Conservation (phyloP, 2,113 vertebrate genomes). For the Mandrillus leucophaeus region DNA sequence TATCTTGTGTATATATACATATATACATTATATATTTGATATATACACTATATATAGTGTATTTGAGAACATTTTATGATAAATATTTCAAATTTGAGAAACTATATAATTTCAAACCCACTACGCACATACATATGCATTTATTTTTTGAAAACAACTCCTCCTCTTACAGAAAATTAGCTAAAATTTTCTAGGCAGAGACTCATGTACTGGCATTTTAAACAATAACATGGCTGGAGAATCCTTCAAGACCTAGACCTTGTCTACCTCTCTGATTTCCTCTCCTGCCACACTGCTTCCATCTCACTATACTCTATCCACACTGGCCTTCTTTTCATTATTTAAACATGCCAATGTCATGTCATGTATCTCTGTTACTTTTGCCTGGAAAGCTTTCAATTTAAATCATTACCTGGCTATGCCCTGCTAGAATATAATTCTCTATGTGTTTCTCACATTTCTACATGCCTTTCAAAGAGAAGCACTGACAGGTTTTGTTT, state of each 20-base stretch:
- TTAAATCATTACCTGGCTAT: neutral
- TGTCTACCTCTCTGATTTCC: neutral
- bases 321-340: neutral
- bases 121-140: neutral
- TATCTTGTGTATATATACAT: neutral
- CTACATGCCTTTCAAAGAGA: neutral
- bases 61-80: too few species aligned
- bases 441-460: neutral
- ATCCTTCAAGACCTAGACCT: neutral
- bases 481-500: neutral
- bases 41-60: neutral
- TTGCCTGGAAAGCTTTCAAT: neutral
- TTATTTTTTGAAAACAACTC: neutral
- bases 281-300: neutral
- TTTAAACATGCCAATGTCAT: neutral
- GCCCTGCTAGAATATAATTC: neutral
- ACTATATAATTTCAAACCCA: constrained; percentile 12
- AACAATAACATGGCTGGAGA: neutral
- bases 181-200: neutral
- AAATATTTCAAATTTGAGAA: neutral
- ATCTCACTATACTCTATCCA: neutral
- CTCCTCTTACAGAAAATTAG: neutral
- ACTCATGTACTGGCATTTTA: neutral
- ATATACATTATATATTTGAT: neutral
- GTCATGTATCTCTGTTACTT: neutral